Conservation (phyloP, 2,888 invertebrate genomes). For the Callyntrura guangdongensis region DNA sequence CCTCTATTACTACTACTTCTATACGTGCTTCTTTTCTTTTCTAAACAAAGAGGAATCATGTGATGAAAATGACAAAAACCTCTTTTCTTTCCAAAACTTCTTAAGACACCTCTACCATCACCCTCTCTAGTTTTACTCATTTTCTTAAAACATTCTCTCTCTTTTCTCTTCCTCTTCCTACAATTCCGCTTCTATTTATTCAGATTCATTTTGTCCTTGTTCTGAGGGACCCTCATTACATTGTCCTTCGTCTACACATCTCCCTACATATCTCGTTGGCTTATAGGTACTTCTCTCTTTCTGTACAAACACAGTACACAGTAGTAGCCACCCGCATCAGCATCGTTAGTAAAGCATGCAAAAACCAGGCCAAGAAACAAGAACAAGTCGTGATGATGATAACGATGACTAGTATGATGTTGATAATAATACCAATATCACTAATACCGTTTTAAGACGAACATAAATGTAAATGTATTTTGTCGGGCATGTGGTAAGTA, state of each 20-base stretch:
- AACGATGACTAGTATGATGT: not conserved
- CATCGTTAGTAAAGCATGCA: conserved; percentile 9
- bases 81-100: conserved; percentile 50
- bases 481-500: no score
- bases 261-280: not conserved
- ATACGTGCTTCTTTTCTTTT: conserved; percentile 11
- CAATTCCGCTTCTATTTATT: conserved; percentile 56
- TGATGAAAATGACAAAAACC: conserved; percentile 55
- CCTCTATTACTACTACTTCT: not conserved
- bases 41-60: conserved; percentile 33
- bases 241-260: conserved; percentile 1
- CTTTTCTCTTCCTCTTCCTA: not conserved
- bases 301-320: not conserved
- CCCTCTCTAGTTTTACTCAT: conserved; percentile 3
- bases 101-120: conserved; percentile 26
- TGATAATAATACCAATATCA: not conserved
- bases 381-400: not conserved
- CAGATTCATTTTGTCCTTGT: conserved; percentile 11
- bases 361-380: conserved; percentile 28
- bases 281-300: not conserved
- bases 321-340: not conserved
- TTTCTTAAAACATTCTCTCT: conserved; percentile 41
- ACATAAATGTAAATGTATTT: no score
- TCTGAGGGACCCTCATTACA: conserved; percentile 40
- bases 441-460: not conserved